These are phyloP conservation scores for Martes martes DNA, from an alignment of 2,113 vertebrate species.

Conservation along the genomic window DNA sequence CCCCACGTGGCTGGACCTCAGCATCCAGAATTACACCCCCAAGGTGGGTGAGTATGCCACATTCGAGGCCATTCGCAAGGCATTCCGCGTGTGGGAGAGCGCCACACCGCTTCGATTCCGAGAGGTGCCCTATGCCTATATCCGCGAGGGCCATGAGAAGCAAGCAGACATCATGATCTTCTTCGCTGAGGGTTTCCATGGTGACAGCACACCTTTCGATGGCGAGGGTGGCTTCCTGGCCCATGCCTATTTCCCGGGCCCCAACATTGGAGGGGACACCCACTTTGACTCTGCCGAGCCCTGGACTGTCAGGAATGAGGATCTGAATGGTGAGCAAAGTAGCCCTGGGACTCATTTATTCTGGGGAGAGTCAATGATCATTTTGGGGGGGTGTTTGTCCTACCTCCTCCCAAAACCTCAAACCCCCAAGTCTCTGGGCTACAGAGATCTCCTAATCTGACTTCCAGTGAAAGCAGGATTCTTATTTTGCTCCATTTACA, in stretches of 20 bases:
- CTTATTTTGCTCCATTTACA: not conserved
- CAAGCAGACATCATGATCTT: constrained; percentile 95
- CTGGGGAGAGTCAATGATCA: not conserved
- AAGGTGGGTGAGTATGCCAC: constrained; percentile 88
- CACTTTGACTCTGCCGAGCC: constrained; percentile 94
- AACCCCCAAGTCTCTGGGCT: not conserved
- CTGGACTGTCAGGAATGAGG: constrained; percentile 89
- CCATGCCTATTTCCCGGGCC: constrained; percentile 93
- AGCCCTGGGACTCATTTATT: not conserved
- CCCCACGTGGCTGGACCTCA: constrained; percentile 52
- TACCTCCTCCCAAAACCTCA: not conserved
- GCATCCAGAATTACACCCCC: constrained; percentile 83
- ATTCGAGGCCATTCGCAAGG: constrained; percentile 88
- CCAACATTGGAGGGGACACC: constrained; percentile 92
- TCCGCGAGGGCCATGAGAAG: constrained; percentile 86
- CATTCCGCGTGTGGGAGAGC: constrained; percentile 90
- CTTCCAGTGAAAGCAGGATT: not conserved
- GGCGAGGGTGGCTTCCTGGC: constrained; percentile 93
- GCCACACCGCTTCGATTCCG: constrained; percentile 89
- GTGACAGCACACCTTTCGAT: constrained; percentile 94
- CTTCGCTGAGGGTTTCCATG: constrained; percentile 93
- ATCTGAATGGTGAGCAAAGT: constrained; percentile 87
- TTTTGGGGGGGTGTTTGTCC: not conserved
- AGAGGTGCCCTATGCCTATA: constrained; percentile 89
- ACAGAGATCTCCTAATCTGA: not conserved